phyloP scores from a whole-genome alignment of 2,113 vertebrate species.

The Probosciger aterrimus region DNA sequence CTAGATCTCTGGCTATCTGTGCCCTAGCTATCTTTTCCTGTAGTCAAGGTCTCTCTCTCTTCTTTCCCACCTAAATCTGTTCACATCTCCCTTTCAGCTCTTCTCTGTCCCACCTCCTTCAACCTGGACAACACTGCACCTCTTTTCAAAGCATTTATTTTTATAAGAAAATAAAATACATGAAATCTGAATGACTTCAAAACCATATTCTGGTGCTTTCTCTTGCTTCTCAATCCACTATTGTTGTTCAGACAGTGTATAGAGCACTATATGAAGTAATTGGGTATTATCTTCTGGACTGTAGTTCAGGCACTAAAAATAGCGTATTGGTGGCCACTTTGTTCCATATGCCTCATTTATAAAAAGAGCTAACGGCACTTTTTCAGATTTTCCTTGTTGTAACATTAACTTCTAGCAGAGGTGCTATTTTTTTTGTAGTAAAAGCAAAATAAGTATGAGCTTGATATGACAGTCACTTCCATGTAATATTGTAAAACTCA shows the following conservation, averaged over 20 bases:
- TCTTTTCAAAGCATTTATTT: conserved; percentile 60
- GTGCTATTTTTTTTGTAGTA: conserved; percentile 63
- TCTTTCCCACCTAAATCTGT: background rate
- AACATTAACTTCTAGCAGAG: conserved; percentile 69
- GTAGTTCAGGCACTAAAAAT: conserved; percentile 53
- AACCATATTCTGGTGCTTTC: conserved; percentile 43
- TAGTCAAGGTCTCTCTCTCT: conserved; percentile 14
- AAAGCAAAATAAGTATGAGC: conserved; percentile 66
- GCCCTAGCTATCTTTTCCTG: conserved; percentile 5
- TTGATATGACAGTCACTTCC: conserved; percentile 42
- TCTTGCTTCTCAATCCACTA: conserved; percentile 35
- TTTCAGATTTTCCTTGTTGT: conserved; percentile 64
- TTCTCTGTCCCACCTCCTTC: background rate
- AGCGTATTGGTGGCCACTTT: conserved; percentile 61
- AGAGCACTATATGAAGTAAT: conserved; percentile 42
- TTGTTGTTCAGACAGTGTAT: conserved; percentile 37
- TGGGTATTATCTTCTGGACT: conserved; percentile 55
- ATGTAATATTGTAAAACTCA: conserved; percentile 33
- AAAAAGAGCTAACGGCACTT: conserved; percentile 52
- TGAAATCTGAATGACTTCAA: conserved; percentile 63
- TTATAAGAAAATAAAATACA: conserved; percentile 50
- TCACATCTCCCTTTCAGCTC: conserved; percentile 38
- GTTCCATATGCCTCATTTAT: conserved; percentile 47
- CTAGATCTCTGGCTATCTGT: background rate
- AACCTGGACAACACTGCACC: conserved; percentile 18